A percentile compares a stretch with the other conserved stretches of the same genome.
These are phyloP conservation scores for Leptobrachium ailaonicum DNA, from an alignment of 2,113 vertebrate species.

Conservation along the genomic window DNA sequence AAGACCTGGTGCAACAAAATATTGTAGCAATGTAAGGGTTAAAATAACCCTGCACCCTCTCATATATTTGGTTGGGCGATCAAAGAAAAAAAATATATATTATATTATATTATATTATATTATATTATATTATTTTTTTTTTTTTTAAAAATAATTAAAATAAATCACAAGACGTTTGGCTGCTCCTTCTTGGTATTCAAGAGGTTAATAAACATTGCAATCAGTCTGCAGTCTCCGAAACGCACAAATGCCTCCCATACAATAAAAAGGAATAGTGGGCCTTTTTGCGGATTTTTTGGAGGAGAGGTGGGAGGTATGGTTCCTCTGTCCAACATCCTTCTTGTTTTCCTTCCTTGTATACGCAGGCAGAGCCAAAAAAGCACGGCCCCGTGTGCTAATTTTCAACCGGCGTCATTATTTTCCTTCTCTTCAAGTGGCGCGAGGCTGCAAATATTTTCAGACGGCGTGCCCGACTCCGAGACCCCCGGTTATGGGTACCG, in stretches of 20 bases:
- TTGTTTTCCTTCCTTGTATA: conserved; percentile 27
- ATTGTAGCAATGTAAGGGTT: too few relatives aligned
- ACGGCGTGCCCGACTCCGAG: conserved; percentile 46
- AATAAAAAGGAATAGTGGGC: conserved; percentile 35
- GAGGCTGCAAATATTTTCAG: conserved; percentile 49
- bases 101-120: too few relatives aligned
- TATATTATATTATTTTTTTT: too few relatives aligned
- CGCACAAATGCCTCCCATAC: conserved; percentile 24
- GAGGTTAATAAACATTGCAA: conserved; percentile 20
- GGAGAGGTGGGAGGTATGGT: conserved; percentile 39
- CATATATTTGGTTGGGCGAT: too few relatives aligned
- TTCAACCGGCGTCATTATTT: conserved; percentile 46
- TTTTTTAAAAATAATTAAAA: too few relatives aligned
- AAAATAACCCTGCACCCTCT: too few relatives aligned
- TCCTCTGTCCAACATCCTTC: conserved; percentile 20
- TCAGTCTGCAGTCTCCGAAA: conserved; percentile 18
- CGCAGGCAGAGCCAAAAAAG: conserved; percentile 25
- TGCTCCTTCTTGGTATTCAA: not conserved
- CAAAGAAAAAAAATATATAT: too few relatives aligned
- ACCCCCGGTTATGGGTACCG: conserved; percentile 38
- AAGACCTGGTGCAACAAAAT: too few relatives aligned
- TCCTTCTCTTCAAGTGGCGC: conserved; percentile 50
- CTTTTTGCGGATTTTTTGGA: not conserved
- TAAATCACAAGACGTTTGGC: too few relatives aligned
- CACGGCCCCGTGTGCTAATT: conserved; percentile 46